Evolutionary conservation across 92 coral and sea anemone genomes (phyloP).

Genomic region (Siderastrea siderea): DNA sequence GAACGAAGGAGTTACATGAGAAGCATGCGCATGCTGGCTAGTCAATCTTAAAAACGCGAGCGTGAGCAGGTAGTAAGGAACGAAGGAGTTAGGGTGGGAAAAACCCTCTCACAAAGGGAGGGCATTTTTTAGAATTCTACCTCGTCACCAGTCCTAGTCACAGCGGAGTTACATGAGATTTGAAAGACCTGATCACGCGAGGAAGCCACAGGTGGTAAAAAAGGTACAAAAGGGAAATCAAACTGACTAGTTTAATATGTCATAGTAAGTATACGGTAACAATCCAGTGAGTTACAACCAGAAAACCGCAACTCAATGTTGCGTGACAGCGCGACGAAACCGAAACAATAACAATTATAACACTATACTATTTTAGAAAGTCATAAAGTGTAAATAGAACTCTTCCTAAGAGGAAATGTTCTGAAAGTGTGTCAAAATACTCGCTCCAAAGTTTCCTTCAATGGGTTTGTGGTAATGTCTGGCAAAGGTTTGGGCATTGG

Average conservation of each 20-base stretch:
- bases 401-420: background rate
- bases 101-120: background rate
- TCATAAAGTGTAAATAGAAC: background rate
- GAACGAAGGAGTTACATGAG: conserved; percentile 18
- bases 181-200: conserved; percentile 19
- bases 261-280: conserved; percentile 2
- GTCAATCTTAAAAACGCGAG: background rate
- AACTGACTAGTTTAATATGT: background rate
- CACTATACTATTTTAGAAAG: background rate
- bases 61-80: background rate
- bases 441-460: conserved; percentile 17
- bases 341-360: background rate
- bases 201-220: conserved; percentile 1
- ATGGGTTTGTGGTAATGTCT: conserved; percentile 51
- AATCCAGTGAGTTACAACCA: background rate
- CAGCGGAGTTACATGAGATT: conserved; percentile 27
- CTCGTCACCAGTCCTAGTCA: conserved; percentile 24
- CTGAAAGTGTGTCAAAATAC: conserved; percentile 6
- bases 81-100: conserved; percentile 5
- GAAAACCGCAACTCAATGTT: background rate
- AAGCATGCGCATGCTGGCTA: conserved; percentile 16
- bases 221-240: background rate
- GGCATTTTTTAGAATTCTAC: conserved; percentile 15
- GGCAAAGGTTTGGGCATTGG: conserved; percentile 55
- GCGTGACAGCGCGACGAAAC: background rate